Evolutionary conservation across 2,888 invertebrate genomes (phyloP), one percentile per base, ranked within the genome.

Genomic region (Drosophila helvetica): DNA sequence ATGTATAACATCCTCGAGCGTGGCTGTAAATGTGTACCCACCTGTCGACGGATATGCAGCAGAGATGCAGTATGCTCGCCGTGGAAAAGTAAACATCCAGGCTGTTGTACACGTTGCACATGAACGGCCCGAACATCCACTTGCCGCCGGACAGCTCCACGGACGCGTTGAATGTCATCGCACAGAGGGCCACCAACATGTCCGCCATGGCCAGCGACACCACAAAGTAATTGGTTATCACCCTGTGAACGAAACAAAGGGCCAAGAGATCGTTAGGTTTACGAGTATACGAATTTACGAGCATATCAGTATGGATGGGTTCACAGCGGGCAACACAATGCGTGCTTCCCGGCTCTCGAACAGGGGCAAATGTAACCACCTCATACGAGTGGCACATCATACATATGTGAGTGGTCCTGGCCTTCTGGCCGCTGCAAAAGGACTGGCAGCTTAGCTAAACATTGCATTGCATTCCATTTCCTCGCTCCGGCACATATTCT

Each of bases 41-140:
- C 80, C 94, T 93, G 89, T 96, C 96, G 33, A 96, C 96, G 81
- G 96, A 96, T 86, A 97, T 98, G 92, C 98, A 98, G 91, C 98
- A 98, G 60, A 99, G 92, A 92, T 99, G 98, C 19, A 98, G 93
- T 64, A 98, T 98, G 15, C 98, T 98, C 0, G 98, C 98, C 1
- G 96, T 98, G 80, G 96, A 97, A 91, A 98, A 98, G 90, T 98
- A 97, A 1, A 99, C 98, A 91, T 99, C 98, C 80, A 98, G 93
- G 1, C 98, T 97, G 92, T 98, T 98, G 96, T 98, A 99, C 17
- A 98, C 96, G 92, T 98, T 98, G 92, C 98, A 98, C 96, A 98
- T 96, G 89, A 96, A 96, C 86, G 95, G 95, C 0, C 97, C 97
- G 87, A 98, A 98, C 72, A 97, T 91, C 98, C 98, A 98, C 76